phyloP scores from a whole-genome alignment of 2,888 invertebrate genomes.

The Parnassius mnemosyne region DNA sequence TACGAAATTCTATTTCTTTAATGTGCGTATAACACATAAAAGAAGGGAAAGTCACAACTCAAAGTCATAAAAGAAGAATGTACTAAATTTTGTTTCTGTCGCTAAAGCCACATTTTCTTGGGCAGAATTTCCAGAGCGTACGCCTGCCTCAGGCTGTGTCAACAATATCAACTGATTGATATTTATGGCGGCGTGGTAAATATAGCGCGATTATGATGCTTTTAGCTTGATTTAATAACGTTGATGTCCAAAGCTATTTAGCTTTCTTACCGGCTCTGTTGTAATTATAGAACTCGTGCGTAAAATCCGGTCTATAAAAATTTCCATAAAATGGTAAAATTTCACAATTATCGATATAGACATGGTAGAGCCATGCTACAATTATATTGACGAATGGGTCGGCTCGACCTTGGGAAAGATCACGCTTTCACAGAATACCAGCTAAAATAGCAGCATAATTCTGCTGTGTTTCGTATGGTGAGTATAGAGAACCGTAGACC shows the following conservation, averaged over 20 bases:
- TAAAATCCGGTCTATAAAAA: too few species aligned
- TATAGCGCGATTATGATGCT: constrained; percentile 20
- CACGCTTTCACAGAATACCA: too few species aligned
- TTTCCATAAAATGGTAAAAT: too few species aligned
- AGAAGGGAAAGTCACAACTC: constrained; percentile 9
- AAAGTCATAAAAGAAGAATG: constrained; percentile 14
- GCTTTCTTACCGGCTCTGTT: not conserved
- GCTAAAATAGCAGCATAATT: too few species aligned
- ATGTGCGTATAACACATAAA: not conserved
- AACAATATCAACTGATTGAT: constrained; percentile 27
- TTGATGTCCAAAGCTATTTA: not conserved
- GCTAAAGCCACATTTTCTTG: constrained; percentile 21
- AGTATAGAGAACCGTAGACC: too few species aligned
- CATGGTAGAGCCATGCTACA: too few species aligned
- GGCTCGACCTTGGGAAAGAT: too few species aligned
- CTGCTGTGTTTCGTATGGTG: too few species aligned
- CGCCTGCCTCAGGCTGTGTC: constrained; percentile 19
- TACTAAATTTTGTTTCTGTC: constrained; percentile 24
- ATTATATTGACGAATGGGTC: too few species aligned
- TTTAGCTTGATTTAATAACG: constrained; percentile 23
- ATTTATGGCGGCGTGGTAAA: constrained; percentile 21
- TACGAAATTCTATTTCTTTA: too few species aligned
- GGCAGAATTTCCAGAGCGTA: constrained; percentile 17
- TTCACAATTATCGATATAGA: too few species aligned
- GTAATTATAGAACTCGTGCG: too few species aligned